A percentile compares a stretch with the other conserved stretches of the same genome.
Conservation (phyloP, 2,888 invertebrate genomes). For the Amaurobius ferox region DNA sequence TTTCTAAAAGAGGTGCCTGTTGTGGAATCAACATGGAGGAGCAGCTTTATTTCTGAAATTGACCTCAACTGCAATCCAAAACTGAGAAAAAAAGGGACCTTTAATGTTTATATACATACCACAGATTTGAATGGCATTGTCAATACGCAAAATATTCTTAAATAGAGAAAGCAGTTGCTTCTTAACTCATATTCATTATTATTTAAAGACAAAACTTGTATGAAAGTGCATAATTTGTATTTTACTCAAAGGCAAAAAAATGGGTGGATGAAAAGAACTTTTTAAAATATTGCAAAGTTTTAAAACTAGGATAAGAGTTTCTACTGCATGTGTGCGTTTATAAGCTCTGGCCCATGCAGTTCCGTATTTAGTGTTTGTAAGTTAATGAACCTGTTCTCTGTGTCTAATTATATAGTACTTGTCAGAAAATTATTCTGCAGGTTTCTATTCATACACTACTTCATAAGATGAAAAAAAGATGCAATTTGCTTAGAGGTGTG, state of each 20-base stretch:
- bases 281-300: neutral
- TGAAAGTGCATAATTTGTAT: neutral
- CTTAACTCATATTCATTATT: neutral
- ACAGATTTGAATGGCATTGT: neutral
- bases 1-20: constrained; percentile 47
- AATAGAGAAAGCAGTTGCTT: constrained; percentile 8
- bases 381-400: constrained; percentile 41
- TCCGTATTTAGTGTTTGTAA: constrained; percentile 49
- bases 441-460: neutral
- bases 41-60: constrained; percentile 14
- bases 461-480: constrained; percentile 16
- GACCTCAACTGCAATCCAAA: neutral
- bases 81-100: neutral
- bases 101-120: neutral
- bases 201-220: neutral
- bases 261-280: neutral
- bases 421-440: constrained; percentile 39
- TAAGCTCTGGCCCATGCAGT: constrained; percentile 31
- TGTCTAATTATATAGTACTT: constrained; percentile 37
- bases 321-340: constrained; percentile 46
- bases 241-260: constrained; percentile 37
- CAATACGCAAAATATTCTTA: neutral
- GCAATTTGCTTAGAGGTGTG: constrained; percentile 38
- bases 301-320: constrained; percentile 46
- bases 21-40: constrained; percentile 8